Evolutionary conservation across 1,140 invertebrate species (phyloP).

Genomic region (Danaus melanippus): DNA sequence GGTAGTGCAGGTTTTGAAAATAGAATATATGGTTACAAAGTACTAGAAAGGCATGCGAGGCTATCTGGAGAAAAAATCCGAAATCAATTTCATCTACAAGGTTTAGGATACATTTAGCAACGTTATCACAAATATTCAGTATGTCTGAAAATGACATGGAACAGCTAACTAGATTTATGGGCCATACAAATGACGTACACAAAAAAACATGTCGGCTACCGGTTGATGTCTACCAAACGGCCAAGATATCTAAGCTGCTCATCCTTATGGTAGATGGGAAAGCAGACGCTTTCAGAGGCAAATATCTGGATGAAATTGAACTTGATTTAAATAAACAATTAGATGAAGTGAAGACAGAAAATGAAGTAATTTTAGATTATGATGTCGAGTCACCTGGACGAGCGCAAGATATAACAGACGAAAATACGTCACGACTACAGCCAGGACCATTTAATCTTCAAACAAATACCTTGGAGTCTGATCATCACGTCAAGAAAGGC

Average conservation of each 20-base stretch:
- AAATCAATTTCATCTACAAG: slow-evolving; percentile 30
- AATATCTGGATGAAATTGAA: slow-evolving; percentile 45
- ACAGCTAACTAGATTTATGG: slow-evolving; percentile 40
- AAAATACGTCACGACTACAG: slow-evolving; percentile 5
- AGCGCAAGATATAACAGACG: slow-evolving; percentile 1
- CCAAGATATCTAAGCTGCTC: slow-evolving; percentile 36
- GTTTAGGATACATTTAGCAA: slow-evolving; percentile 45
- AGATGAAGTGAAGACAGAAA: slow-evolving; percentile 4
- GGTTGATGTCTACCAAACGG: slow-evolving; percentile 19
- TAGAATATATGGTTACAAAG: slow-evolving; percentile 37
- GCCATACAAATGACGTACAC: slow-evolving; percentile 21
- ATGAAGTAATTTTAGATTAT: slow-evolving; percentile 7
- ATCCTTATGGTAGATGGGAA: slow-evolving; percentile 44
- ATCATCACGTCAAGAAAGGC: slow-evolving; percentile 10
- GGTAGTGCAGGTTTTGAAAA: slow-evolving; percentile 20
- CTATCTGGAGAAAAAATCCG: slow-evolving; percentile 30
- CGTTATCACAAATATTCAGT: slow-evolving; percentile 41
- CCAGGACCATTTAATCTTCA: slow-evolving; percentile 7
- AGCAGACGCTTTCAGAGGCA: slow-evolving; percentile 34
- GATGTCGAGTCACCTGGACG: neutral
- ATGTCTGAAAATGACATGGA: slow-evolving; percentile 37
- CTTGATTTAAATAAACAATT: slow-evolving; percentile 28
- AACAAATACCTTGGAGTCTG: slow-evolving; percentile 6
- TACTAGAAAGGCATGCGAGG: slow-evolving; percentile 30
- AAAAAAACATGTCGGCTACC: slow-evolving; percentile 17